These are phyloP conservation scores for Dynastes hyllus DNA, from an alignment of 2,888 invertebrate species.

Conservation along the genomic window DNA sequence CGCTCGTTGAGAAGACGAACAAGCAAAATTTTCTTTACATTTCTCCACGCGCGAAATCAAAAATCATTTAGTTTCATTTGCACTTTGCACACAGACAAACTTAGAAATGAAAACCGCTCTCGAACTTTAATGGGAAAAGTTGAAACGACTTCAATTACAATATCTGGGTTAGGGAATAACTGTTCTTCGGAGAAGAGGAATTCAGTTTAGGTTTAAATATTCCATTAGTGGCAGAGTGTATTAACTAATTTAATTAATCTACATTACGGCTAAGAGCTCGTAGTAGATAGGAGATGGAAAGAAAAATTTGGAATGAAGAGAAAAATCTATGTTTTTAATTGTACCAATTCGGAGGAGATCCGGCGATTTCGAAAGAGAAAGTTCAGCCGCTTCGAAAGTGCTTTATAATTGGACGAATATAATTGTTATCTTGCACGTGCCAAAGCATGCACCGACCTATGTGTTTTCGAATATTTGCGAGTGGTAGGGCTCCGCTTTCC, in stretches of 20 bases:
- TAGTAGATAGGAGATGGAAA: background rate
- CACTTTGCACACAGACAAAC: slow-evolving; percentile 24
- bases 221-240: slow-evolving; percentile 31
- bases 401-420: slow-evolving; percentile 20
- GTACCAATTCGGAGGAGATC: background rate
- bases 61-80: slow-evolving; percentile 48
- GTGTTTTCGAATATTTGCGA: background rate
- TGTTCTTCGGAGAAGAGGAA: slow-evolving; percentile 12
- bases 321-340: slow-evolving; percentile 17
- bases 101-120: slow-evolving; percentile 21
- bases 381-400: background rate
- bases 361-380: slow-evolving; percentile 13
- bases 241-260: slow-evolving; percentile 46
- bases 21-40: slow-evolving; percentile 27
- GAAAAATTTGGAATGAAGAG: background rate
- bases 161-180: slow-evolving; percentile 40
- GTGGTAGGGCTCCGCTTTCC: background rate
- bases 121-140: slow-evolving; percentile 49
- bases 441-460: background rate
- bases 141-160: slow-evolving; percentile 47
- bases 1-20: background rate
- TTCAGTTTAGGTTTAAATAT: slow-evolving; percentile 45
- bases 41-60: slow-evolving; percentile 22
- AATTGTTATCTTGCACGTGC: background rate
- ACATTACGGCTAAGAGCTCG: slow-evolving; percentile 4